Conservation (phyloP, 2,797 vertebrate species). For the Astyanax mexicanus region DNA sequence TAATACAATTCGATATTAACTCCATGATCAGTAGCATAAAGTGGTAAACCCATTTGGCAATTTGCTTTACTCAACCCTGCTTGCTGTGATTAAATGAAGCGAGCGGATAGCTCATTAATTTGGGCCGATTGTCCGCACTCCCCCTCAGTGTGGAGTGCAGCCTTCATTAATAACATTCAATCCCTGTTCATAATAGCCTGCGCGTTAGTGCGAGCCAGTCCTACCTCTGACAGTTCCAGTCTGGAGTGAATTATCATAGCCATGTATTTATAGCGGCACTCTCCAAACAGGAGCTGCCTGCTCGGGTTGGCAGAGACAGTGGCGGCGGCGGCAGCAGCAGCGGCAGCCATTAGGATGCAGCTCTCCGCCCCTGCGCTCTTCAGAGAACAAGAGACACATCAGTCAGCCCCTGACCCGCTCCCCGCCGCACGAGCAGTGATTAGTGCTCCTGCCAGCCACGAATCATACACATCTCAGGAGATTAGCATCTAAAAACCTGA, state of each 20-base stretch:
- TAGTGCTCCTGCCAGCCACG: conserved; percentile 75
- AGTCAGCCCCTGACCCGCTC: conserved; percentile 50
- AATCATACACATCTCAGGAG: conserved; percentile 84
- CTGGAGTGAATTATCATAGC: conserved; percentile 45
- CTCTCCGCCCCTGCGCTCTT: conserved; percentile 21
- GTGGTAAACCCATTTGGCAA: conserved; percentile 27
- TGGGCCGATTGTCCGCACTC: conserved; percentile 74
- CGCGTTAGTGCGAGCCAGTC: conserved; percentile 26
- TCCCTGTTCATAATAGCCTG: conserved; percentile 43
- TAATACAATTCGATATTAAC: conserved; percentile 6
- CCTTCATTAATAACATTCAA: conserved; percentile 77
- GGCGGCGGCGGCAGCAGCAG: neutral
- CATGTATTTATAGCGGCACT: conserved; percentile 31
- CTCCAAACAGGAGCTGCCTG: conserved; percentile 40
- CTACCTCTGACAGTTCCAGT: conserved; percentile 41
- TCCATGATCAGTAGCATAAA: neutral
- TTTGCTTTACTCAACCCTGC: conserved; percentile 22
- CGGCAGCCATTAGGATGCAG: conserved; percentile 22
- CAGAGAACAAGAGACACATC: conserved; percentile 50
- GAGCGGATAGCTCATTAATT: conserved; percentile 80
- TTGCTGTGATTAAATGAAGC: conserved; percentile 41
- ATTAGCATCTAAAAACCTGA: conserved; percentile 66
- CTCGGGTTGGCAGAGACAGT: too few species aligned
- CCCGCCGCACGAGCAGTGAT: conserved; percentile 78
- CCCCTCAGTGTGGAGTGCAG: conserved; percentile 65